These are phyloP conservation scores for Terebella lapidaria DNA, from an alignment of 2,888 invertebrate genomes.

Conservation along the genomic window DNA sequence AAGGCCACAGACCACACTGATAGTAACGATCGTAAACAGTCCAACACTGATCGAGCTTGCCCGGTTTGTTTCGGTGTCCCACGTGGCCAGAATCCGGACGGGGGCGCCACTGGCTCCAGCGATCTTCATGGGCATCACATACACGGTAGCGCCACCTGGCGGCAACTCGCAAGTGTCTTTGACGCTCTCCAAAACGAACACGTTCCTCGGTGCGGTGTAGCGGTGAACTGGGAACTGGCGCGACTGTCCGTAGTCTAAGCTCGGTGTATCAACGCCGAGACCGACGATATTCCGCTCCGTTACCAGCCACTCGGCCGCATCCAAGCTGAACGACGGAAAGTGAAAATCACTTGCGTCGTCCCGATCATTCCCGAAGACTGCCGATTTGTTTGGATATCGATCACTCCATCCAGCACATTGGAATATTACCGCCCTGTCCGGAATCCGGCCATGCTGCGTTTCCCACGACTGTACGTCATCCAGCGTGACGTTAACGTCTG, in stretches of 20 bases:
- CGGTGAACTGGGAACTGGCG: background rate
- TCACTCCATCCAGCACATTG: background rate
- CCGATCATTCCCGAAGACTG: background rate
- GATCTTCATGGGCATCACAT: background rate
- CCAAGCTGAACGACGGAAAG: slow-evolving; percentile 6
- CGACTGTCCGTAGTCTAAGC: background rate
- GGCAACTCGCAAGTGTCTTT: background rate
- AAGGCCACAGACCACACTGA: too few species aligned
- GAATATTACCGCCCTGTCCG: background rate
- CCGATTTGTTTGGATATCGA: background rate
- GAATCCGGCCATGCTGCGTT: slow-evolving; percentile 4
- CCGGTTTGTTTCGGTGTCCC: too few species aligned
- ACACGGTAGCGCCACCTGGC: background rate
- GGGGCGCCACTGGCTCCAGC: background rate
- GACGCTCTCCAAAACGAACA: background rate
- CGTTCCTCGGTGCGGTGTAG: background rate
- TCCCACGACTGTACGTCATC: slow-evolving; percentile 4
- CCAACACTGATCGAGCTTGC: too few species aligned
- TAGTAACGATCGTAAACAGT: too few species aligned
- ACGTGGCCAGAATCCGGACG: background rate
- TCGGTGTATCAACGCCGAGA: background rate
- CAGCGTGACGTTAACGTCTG: background rate
- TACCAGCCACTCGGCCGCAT: background rate
- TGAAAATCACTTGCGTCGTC: slow-evolving; percentile 2
- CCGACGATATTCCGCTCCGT: background rate